phyloP scores from a whole-genome alignment of 2,888 invertebrate species.

The Lithophane semibrunnea region DNA sequence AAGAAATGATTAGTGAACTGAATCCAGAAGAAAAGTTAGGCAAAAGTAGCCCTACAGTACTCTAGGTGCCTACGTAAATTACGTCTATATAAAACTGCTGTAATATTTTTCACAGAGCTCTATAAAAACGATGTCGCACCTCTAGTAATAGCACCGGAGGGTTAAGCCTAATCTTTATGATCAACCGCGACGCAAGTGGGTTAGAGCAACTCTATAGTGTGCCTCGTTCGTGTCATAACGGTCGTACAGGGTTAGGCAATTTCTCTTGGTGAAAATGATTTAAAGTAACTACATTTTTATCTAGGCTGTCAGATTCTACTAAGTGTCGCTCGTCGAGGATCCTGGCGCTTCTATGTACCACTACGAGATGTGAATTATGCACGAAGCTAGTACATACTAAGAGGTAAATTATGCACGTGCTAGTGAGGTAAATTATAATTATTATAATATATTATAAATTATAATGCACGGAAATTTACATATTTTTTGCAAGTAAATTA shows the following conservation, averaged over 20 bases:
- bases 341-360: no score
- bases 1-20: no score
- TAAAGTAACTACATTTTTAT: background rate
- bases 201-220: conserved; percentile 50
- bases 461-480: background rate
- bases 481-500: background rate
- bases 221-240: conserved; percentile 39
- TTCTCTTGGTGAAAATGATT: background rate
- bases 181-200: conserved; percentile 51
- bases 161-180: conserved; percentile 61
- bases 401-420: background rate
- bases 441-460: no score
- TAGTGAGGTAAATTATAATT: background rate
- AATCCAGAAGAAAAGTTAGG: no score
- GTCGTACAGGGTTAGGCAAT: conserved; percentile 38
- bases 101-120: conserved; percentile 37
- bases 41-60: no score
- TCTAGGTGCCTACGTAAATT: conserved; percentile 12
- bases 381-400: background rate
- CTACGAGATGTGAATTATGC: background rate
- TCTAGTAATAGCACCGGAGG: conserved; percentile 31
- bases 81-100: conserved; percentile 8
- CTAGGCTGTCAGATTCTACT: no score
- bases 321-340: background rate
- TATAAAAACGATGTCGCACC: conserved; percentile 21